Base-by-base conservation (phyloP, 2,113 vertebrate species). In the Phyllopteryx taeniolatus region DNA sequence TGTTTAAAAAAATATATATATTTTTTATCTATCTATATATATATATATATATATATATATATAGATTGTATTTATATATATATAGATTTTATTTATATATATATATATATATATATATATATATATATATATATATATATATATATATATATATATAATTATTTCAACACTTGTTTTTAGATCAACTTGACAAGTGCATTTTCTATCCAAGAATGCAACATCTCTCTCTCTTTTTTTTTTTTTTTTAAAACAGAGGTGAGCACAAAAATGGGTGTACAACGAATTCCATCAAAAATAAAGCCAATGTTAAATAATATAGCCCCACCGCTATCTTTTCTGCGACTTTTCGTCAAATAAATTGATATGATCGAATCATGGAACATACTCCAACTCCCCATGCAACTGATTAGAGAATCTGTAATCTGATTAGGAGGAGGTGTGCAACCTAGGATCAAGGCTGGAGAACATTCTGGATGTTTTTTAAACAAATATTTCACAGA, bases 361-460 rank as follows among this genome's bases (percentile, higher is more conserved):
- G 15, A 61, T 27, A 17, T 33, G 59, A 35, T 17, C 5, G 17
- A 22, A n/a, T 53, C 2, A 13, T 5, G 62, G 49, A 77, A 79
- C 66, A 49, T 43, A 43, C 80, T 27, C 51, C 7, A 81, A 82
- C 43, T 5, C 2, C 20, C 1, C 19, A 46, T n/a, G 13, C 59
- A 35, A 35, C 13, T 19, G 22, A 64, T 72, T 69, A 66, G 3
- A 46, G 15, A 71, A 20, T 27, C 44, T 22, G 5, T 59, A 61
- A 43, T 65, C 49, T 63, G 53, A 46, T 47, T 63, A 14, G 27
- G 8, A 17, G 4, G 49, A 8, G 5, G 59, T 27, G 31, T 5
- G 27, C 17, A 9, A 13, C 8, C 31, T 35, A 1, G 15, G 59
- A 61, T 61, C 59, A 61, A 19, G 31, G 14, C 59, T 17, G 31